phyloP scores from a whole-genome alignment of 2,113 vertebrate genomes.

The Noctilio leporinus region DNA sequence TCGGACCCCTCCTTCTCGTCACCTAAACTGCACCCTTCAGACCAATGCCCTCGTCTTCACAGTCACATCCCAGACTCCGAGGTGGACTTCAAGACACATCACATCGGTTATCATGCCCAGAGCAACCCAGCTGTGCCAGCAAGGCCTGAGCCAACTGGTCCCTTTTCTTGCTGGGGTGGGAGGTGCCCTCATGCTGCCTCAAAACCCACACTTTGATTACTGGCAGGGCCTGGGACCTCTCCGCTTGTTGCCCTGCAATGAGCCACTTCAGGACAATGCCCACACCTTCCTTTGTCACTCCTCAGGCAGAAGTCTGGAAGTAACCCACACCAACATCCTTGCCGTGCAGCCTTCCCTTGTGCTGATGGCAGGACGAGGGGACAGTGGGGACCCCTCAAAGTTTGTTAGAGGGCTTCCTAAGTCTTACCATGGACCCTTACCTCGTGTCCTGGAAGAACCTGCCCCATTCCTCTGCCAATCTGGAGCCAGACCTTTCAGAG shows the following conservation, averaged over 20 bases:
- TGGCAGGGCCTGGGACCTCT: neutral
- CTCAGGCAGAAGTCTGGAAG: neutral
- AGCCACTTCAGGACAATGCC: neutral
- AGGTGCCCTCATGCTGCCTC: neutral
- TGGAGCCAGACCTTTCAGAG: neutral
- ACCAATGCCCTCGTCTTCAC: neutral
- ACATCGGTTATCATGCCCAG: neutral
- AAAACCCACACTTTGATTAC: neutral
- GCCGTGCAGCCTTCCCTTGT: neutral
- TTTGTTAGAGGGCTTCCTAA: neutral
- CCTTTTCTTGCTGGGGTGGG: neutral
- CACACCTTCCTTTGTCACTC: neutral
- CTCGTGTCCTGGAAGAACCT: neutral
- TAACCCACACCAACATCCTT: neutral
- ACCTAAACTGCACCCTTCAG: neutral
- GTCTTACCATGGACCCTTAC: neutral
- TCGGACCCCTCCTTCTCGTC: neutral
- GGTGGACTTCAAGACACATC: neutral
- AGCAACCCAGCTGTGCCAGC: neutral
- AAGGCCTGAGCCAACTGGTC: neutral
- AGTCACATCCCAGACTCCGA: neutral
- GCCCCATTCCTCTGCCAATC: neutral
- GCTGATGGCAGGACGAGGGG: neutral
- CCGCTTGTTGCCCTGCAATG: neutral
- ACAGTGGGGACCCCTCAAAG: no score